Percentiles rank a stretch among this genome's conserved stretches.
phyloP scores from a whole-genome alignment of 2,797 vertebrate species.

The Neolamprologus multifasciatus region DNA sequence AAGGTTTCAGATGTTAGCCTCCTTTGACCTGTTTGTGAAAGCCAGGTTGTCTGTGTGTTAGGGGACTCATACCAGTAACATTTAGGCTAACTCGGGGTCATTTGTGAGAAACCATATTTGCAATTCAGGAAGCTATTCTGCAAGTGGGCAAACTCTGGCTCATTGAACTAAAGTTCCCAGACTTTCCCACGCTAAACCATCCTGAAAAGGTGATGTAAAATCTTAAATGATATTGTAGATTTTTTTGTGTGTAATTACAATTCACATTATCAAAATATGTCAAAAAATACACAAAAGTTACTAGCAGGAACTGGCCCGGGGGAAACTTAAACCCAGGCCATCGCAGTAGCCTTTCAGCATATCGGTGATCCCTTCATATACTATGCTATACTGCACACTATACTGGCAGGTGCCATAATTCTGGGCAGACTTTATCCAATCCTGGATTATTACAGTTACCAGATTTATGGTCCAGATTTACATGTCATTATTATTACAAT shows the following conservation, averaged over 20 bases:
- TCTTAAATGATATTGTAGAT: background rate
- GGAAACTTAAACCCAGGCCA: background rate
- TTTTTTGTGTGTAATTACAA: background rate
- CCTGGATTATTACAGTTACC: background rate
- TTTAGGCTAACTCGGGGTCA: background rate
- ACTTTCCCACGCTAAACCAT: background rate
- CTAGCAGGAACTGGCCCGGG: background rate
- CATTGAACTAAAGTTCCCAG: background rate
- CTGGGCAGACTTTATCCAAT: background rate
- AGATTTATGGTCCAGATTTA: background rate
- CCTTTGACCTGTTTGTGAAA: background rate
- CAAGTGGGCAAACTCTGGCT: background rate
- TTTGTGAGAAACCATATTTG: background rate
- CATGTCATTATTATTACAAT: background rate
- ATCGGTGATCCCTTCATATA: background rate
- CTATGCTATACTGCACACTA: background rate
- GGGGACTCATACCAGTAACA: background rate
- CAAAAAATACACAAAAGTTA: background rate
- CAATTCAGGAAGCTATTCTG: background rate
- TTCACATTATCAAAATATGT: background rate
- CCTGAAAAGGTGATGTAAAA: background rate
- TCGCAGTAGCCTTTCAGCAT: background rate
- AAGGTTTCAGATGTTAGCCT: background rate
- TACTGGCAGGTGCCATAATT: background rate
- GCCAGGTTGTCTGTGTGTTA: background rate